Evolutionary conservation across 2,888 invertebrate species (phyloP), one percentile per base, ranked within the genome.

Genomic region (Drosophila rubida): DNA sequence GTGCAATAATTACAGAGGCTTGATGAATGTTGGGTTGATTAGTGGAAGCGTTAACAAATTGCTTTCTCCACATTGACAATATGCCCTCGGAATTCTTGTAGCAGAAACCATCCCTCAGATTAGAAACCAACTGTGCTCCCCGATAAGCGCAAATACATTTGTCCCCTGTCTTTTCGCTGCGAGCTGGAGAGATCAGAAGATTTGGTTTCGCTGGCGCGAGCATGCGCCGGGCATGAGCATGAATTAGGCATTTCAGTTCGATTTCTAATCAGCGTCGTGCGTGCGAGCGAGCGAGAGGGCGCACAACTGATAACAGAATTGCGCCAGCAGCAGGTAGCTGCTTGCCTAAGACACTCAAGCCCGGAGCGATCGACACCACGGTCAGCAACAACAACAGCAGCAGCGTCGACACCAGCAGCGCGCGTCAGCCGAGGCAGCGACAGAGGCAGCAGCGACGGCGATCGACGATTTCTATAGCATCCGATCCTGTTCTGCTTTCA

Each of bases 401-500:
- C 9, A 27, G 23, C 37, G 14, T 4, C 44, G 7, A 30, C 50
- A 19, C 32, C 25, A 42, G 13, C 51, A 46, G 16, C 51, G 16
- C 51, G n/a, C n/a, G 30, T 25, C 32, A 42, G 6, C 61, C n/a
- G n/a, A n/a, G n/a, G n/a, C n/a, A n/a, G 46, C 37, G 49, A 41
- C 49, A 22, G 46, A 13, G 7, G 39, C 49, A 32, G 39, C 39
- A 4, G 13, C 48, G 45, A 19, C 35, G 49, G 69, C 59, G 78
- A 65, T 80, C 71, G 62, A 50, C 61, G 62, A 51, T 75, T 85
- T 78, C 82, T 69, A 81, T 69, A 72, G 69, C 82, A 71, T 68
- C 66, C 71, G 73, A 82, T 83, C 83, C 88, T 86, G 71, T 69
- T 63, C 68, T 51, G 73, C 62, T 68, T 72, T 88, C 77, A 83